Evolutionary conservation across 2,888 invertebrate species (phyloP).

Genomic region (Dynastes grantii): DNA sequence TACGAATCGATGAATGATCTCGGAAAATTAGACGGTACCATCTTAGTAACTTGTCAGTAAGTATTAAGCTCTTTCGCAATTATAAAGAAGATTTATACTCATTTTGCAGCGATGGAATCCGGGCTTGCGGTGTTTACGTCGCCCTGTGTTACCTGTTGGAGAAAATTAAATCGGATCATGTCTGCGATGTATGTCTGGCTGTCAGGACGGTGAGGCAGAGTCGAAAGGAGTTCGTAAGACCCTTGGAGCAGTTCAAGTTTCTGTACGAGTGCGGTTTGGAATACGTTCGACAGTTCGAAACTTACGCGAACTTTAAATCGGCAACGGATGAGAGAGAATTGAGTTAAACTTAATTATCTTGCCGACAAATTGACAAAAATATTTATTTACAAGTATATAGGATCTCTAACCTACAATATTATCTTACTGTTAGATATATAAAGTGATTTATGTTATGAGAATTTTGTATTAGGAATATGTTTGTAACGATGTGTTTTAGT

Average conservation of each 20-base stretch:
- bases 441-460: no score
- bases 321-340: no score
- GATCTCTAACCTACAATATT: no score
- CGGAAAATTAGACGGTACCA: conserved; percentile 63
- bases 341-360: no score
- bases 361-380: no score
- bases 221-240: conserved; percentile 32
- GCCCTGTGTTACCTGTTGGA: conserved; percentile 32
- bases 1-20: conserved; percentile 66
- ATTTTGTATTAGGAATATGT: no score
- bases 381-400: no score
- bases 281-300: conserved; percentile 31
- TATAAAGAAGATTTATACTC: not conserved
- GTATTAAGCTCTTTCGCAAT: conserved; percentile 49
- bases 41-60: conserved; percentile 70
- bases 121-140: conserved; percentile 31
- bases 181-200: conserved; percentile 32
- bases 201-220: conserved; percentile 27
- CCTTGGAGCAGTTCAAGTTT: conserved; percentile 24
- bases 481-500: no score
- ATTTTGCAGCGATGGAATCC: conserved; percentile 40
- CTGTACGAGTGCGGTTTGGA: conserved; percentile 26
- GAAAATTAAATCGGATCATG: conserved; percentile 27
- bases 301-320: conserved; percentile 28
- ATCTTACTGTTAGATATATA: no score